Conservation (phyloP, 2,113 vertebrate species). For the Ageneiosus marmoratus region DNA sequence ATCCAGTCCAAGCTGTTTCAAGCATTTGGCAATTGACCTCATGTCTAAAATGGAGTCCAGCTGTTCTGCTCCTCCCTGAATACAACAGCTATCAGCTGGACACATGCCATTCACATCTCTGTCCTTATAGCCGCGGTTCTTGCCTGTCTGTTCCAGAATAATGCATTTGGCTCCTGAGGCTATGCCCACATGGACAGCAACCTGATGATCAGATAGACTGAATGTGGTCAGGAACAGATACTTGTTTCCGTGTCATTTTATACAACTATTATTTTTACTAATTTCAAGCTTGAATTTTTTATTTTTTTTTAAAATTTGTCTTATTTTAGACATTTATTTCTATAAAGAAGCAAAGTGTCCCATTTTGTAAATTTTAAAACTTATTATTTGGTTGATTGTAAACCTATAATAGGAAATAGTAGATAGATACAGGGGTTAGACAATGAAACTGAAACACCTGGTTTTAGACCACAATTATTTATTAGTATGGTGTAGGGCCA, state of each 20-base stretch:
- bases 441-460: too few species aligned
- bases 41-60: slow-evolving; percentile 76
- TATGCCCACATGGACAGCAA: slow-evolving; percentile 78
- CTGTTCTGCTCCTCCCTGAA: slow-evolving; percentile 76
- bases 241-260: background rate
- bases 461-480: too few species aligned
- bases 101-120: slow-evolving; percentile 73
- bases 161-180: slow-evolving; percentile 68
- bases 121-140: slow-evolving; percentile 78
- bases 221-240: background rate
- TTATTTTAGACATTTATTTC: background rate
- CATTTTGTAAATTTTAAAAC: background rate
- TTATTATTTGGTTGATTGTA: background rate
- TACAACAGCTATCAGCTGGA: slow-evolving; percentile 71
- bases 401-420: background rate
- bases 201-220: slow-evolving; percentile 61
- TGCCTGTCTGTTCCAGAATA: slow-evolving; percentile 81
- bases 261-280: background rate
- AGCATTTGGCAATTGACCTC: slow-evolving; percentile 69
- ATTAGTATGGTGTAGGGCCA: too few species aligned
- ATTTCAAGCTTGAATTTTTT: background rate
- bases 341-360: background rate
- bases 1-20: slow-evolving; percentile 64
- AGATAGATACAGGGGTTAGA: too few species aligned
- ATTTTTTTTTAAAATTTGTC: too few species aligned